Conservation (phyloP, 2,113 vertebrate genomes). For the Plestiodon gilberti region DNA sequence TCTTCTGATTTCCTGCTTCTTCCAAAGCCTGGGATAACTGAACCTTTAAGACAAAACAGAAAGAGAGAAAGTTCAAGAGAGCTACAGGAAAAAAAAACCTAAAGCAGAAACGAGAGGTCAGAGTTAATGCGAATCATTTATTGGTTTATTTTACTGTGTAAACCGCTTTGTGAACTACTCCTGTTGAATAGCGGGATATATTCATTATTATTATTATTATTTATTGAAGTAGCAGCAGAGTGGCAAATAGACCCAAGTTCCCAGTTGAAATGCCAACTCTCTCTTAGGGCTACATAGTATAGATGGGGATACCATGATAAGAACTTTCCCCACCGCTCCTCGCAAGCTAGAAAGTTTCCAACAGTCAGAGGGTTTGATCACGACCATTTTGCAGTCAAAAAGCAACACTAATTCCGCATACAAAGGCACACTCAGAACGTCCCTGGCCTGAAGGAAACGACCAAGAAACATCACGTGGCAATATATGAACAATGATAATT, state of each 20-base stretch:
- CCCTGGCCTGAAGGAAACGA: not conserved
- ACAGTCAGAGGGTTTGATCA: not conserved
- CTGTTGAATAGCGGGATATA: too few species aligned
- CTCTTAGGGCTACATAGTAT: not conserved
- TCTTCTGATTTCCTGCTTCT: slow-evolving; percentile 85
- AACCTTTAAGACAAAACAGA: slow-evolving; percentile 72
- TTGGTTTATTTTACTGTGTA: too few species aligned
- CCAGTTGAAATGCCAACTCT: not conserved
- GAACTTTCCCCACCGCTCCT: not conserved
- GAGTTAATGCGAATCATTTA: too few species aligned
- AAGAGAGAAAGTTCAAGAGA: not conserved
- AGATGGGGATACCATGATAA: not conserved
- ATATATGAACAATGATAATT: not conserved
- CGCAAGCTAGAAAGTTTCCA: not conserved
- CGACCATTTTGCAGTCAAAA: not conserved
- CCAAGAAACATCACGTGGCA: not conserved
- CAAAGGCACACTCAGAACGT: not conserved
- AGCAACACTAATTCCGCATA: not conserved
- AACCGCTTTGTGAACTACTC: too few species aligned
- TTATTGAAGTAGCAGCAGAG: not conserved
- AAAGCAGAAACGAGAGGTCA: not conserved
- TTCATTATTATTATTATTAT: too few species aligned
- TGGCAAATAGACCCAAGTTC: not conserved
- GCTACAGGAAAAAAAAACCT: accelerated
- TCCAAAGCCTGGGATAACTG: slow-evolving; percentile 89